Evolutionary conservation across 1,140 invertebrate genomes (phyloP).

Genomic region (Drosophila punjabiensis): DNA sequence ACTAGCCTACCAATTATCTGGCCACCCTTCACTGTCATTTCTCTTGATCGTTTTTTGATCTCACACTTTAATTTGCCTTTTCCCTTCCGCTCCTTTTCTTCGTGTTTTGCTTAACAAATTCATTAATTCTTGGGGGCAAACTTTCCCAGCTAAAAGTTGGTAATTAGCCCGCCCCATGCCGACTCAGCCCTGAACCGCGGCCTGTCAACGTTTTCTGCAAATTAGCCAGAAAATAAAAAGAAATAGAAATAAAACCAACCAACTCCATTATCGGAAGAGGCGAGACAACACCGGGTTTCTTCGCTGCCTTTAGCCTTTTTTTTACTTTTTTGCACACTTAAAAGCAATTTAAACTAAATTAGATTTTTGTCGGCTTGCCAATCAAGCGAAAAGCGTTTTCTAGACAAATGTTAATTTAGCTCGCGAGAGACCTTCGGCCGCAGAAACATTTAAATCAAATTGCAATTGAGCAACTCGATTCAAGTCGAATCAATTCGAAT

Average conservation of each 20-base stretch:
- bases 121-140: slow-evolving; percentile 60
- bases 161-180: slow-evolving; percentile 58
- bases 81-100: not conserved
- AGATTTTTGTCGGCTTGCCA: slow-evolving; percentile 68
- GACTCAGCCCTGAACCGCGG: slow-evolving; percentile 50
- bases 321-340: slow-evolving; percentile 50
- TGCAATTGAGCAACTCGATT: slow-evolving; percentile 51
- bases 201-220: slow-evolving; percentile 61
- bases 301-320: slow-evolving; percentile 26
- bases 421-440: slow-evolving; percentile 41
- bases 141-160: slow-evolving; percentile 66
- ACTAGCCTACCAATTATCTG: not conserved
- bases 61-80: slow-evolving; percentile 13
- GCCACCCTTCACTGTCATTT: slow-evolving; percentile 2
- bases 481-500: slow-evolving; percentile 37
- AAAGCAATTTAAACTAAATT: slow-evolving; percentile 82
- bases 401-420: slow-evolving; percentile 60
- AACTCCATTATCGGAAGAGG: slow-evolving; percentile 48
- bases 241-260: slow-evolving; percentile 45
- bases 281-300: slow-evolving; percentile 41
- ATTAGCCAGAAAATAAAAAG: slow-evolving; percentile 40
- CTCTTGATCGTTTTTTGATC: slow-evolving; percentile 23
- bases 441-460: slow-evolving; percentile 57
- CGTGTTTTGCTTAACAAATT: slow-evolving; percentile 21
- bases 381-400: slow-evolving; percentile 69